phyloP scores from a whole-genome alignment of 2,113 vertebrate species.

The Tetraodon nigroviridis region DNA sequence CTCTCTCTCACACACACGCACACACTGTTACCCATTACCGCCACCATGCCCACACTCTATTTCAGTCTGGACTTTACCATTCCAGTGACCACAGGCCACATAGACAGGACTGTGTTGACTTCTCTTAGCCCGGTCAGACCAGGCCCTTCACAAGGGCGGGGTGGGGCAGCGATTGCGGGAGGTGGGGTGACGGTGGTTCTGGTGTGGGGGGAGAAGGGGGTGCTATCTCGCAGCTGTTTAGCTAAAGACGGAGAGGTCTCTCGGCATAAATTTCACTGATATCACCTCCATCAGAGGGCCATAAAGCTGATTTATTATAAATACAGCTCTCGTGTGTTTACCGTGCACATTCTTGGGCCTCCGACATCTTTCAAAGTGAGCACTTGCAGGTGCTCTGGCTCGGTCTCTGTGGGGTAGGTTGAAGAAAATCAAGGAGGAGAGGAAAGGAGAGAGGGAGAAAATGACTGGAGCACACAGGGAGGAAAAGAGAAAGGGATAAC shows the following conservation, averaged over 20 bases:
- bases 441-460: slow-evolving; percentile 15
- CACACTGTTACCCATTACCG: slow-evolving; percentile 54
- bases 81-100: slow-evolving; percentile 66
- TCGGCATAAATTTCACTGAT: slow-evolving; percentile 92
- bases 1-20: slow-evolving; percentile 12
- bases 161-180: slow-evolving; percentile 14
- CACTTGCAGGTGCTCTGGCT: slow-evolving; percentile 87
- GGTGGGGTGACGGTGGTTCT: slow-evolving; percentile 41
- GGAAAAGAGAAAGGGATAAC: slow-evolving; percentile 33
- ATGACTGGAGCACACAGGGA: slow-evolving; percentile 1
- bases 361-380: slow-evolving; percentile 92
- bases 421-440: slow-evolving; percentile 49
- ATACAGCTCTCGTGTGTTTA: slow-evolving; percentile 96
- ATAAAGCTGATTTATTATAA: slow-evolving; percentile 99
- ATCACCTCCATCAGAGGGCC: slow-evolving; percentile 97
- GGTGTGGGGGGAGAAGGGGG: slow-evolving; percentile 21
- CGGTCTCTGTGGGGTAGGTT: slow-evolving; percentile 55
- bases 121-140: slow-evolving; percentile 48
- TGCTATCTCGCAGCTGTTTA: slow-evolving; percentile 86
- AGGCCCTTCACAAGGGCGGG: slow-evolving; percentile 38
- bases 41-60: slow-evolving; percentile 63
- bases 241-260: slow-evolving; percentile 80
- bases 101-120: slow-evolving; percentile 61
- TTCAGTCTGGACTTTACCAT: slow-evolving; percentile 64
- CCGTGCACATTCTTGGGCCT: slow-evolving; percentile 92